A percentile compares a stretch with the other conserved stretches of the same genome.
Evolutionary conservation across 2,888 invertebrate species (phyloP).

Genomic region (Escarpia spicata): DNA sequence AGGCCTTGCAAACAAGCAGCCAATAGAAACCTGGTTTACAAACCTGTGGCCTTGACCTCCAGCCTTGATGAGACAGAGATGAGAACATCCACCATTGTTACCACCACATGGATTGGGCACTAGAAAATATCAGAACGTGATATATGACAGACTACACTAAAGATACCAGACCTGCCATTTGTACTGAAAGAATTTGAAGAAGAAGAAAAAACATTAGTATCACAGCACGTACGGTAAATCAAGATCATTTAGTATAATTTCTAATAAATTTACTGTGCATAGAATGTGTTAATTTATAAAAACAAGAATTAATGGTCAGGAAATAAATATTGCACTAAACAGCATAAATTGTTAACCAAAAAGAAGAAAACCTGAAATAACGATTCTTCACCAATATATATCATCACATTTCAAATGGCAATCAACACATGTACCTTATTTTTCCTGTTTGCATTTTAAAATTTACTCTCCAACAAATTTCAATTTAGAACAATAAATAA

Average conservation of each 20-base stretch:
- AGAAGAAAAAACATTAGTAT: too few relatives aligned
- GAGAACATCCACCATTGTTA: constrained; percentile 78
- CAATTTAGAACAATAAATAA: background rate
- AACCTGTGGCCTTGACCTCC: constrained; percentile 39
- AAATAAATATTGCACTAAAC: background rate
- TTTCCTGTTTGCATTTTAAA: background rate
- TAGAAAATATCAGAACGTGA: constrained; percentile 18
- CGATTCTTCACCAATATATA: background rate
- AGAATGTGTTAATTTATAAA: too few relatives aligned
- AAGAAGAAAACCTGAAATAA: background rate
- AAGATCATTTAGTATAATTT: too few relatives aligned
- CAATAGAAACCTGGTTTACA: constrained; percentile 1
- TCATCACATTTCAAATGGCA: too few relatives aligned
- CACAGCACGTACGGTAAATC: too few relatives aligned
- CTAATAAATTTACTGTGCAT: too few relatives aligned
- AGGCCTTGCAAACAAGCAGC: background rate
- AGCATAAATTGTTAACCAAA: background rate
- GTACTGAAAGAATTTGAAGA: too few relatives aligned
- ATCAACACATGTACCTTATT: background rate
- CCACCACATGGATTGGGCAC: constrained; percentile 70
- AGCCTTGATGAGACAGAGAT: constrained; percentile 83
- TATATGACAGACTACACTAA: background rate
- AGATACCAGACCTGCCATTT: too few relatives aligned
- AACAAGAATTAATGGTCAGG: background rate
- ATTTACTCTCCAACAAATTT: background rate